phyloP scores from a whole-genome alignment of 2,888 invertebrate species.

The Drosophila anceps region DNA sequence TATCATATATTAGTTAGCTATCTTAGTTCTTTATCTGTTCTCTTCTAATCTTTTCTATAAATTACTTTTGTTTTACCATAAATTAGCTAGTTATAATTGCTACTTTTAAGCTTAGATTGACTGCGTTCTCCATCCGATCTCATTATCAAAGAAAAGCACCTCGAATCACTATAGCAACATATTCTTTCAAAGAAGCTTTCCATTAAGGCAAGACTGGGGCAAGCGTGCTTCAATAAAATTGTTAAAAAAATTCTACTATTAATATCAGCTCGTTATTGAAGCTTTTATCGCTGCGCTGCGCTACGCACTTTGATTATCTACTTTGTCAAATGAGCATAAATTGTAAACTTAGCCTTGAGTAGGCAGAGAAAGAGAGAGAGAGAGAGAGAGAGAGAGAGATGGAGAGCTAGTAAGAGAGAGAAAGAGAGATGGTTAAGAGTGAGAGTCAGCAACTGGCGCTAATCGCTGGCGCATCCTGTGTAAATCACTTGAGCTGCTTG shows the following conservation, averaged over 20 bases:
- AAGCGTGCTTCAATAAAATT: neutral
- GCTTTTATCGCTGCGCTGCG: neutral
- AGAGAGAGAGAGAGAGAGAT: neutral
- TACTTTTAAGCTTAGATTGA: neutral
- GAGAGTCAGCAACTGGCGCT: constrained; percentile 36
- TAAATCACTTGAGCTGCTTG: constrained; percentile 61
- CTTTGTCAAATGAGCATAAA: constrained; percentile 18
- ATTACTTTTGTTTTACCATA: neutral
- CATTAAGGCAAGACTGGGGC: neutral
- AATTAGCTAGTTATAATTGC: neutral
- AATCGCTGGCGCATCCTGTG: constrained; percentile 53
- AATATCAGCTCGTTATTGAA: neutral
- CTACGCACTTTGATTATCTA: constrained; percentile 6
- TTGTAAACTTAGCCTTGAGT: constrained; percentile 19
- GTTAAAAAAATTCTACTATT: neutral
- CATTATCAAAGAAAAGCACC: neutral
- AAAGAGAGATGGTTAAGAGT: neutral
- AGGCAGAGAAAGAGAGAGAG: neutral
- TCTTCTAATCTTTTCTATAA: neutral
- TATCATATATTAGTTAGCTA: no score
- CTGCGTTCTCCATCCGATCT: no score
- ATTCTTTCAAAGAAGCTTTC: neutral
- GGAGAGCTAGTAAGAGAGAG: neutral
- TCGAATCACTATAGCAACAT: neutral
- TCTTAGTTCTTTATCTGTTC: no score